These are phyloP conservation scores for Neodon shergylaensis DNA, from an alignment of 2,113 vertebrate genomes.

Conservation along the genomic window DNA sequence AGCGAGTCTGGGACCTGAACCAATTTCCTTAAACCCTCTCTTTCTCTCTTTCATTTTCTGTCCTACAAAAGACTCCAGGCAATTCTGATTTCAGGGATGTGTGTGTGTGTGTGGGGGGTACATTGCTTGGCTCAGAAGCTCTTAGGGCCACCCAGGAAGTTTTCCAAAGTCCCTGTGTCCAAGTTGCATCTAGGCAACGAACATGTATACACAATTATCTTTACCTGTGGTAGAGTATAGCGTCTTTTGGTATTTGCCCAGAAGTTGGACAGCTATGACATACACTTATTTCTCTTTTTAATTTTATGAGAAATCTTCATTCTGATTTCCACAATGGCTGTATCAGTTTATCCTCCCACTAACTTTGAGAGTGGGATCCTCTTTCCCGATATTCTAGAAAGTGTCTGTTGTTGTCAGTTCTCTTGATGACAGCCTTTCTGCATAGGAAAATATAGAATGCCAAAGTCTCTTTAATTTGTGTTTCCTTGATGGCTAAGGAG, in stretches of 20 bases:
- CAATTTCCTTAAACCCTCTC: background rate
- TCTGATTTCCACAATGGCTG: background rate
- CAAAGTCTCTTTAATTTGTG: background rate
- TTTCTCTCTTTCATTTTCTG: background rate
- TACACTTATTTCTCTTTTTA: background rate
- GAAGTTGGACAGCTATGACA: too few relatives aligned
- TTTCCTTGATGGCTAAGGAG: background rate
- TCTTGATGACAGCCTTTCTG: background rate
- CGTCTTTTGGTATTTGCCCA: background rate
- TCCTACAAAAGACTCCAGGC: background rate
- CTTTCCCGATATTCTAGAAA: background rate
- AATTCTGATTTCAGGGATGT: background rate
- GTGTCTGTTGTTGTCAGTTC: background rate
- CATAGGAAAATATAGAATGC: background rate
- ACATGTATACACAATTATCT: background rate
- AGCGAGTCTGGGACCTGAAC: background rate
- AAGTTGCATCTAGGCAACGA: background rate
- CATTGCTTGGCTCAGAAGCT: background rate
- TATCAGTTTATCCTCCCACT: background rate
- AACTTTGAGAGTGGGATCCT: background rate
- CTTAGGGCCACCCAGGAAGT: background rate
- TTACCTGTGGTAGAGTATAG: background rate
- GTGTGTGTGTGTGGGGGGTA: too few relatives aligned
- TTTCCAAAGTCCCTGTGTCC: background rate
- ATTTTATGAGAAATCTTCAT: background rate